Evolutionary conservation across 2,113 vertebrate species (phyloP), one percentile per base, ranked within the genome.

Genomic region (Pelecanoides urinatrix): DNA sequence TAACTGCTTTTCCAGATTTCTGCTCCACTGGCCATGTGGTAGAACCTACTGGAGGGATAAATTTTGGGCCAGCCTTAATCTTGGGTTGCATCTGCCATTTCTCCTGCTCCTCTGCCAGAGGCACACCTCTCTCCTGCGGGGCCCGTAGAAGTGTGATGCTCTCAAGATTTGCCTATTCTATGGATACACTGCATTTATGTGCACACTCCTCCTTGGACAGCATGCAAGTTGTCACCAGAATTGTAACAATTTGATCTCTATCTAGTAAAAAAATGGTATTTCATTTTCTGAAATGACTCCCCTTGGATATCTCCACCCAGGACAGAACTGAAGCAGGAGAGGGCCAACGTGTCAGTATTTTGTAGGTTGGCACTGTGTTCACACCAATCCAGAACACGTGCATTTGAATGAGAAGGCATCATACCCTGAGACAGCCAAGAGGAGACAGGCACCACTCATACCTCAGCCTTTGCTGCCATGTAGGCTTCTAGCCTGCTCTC

Each of bases 381-480:
- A 2, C 32, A 71, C 17, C 7, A 7, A 14, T 47, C 16, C 17
- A 18, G 56, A 74, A 22, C 20, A 36, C 0, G 0, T 56, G 19
- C 29, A 23, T 42, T 61, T 44, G 40, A 70, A 61, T 20, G 14
- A 59, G 73, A 40, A 71, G 16, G 25, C 23, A 19, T 9, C 53
- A 6, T 12, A 47, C 10, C 5, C 17, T 38, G n/a, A 13, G 32
- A 27, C 0, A 80, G 27, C 58, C 55, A 38, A 13, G 71, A 22
- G 36, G 27, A 74, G 42, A 36, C 4, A 45, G 47, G 12, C 52
- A 52, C 22, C 1, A 1, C 65, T 71, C 55, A 34, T 15, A 13
- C 27, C 40, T 73, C 63, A 70, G 44, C 34, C 36, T 92, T 40
- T 45, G 38, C 8, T 59, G 52, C 38, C 22, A 17, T 3, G 1